Conservation (phyloP, 2,797 vertebrate species). For the Enteromius anoplus region DNA sequence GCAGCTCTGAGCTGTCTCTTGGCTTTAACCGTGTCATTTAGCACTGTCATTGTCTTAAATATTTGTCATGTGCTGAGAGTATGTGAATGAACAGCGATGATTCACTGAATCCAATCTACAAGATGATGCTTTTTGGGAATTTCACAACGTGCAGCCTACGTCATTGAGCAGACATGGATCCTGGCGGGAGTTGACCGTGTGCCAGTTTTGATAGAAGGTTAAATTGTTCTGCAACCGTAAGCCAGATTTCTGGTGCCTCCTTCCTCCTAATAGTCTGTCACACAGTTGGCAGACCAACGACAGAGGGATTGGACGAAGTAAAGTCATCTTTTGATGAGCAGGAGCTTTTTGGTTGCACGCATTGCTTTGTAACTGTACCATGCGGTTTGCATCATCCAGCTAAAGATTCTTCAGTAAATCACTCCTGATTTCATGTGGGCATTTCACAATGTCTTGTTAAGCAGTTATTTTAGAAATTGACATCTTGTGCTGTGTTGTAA, state of each 20-base stretch:
- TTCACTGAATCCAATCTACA: conserved; percentile 52
- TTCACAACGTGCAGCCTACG: conserved; percentile 46
- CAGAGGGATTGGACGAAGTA: background rate
- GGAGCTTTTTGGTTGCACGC: background rate
- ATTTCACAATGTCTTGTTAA: background rate
- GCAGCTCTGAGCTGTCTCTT: background rate
- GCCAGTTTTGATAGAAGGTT: conserved; percentile 55
- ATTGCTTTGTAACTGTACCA: background rate
- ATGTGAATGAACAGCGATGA: conserved; percentile 28
- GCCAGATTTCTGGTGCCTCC: conserved; percentile 45
- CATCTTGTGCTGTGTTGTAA: background rate
- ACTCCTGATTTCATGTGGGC: background rate
- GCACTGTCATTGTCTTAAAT: conserved; percentile 25
- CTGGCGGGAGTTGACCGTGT: conserved; percentile 50
- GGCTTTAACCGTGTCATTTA: background rate
- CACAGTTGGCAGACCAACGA: background rate
- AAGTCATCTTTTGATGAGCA: conserved; percentile 19
- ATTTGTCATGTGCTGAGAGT: conserved; percentile 38
- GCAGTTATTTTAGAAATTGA: conserved; percentile 1
- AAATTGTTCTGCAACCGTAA: conserved; percentile 48
- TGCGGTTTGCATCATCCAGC: background rate
- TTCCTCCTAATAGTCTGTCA: conserved; percentile 37
- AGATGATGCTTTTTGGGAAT: conserved; percentile 49
- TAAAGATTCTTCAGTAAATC: background rate
- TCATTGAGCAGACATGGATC: conserved; percentile 56